Conservation (phyloP, 2,888 invertebrate species). For the Dryocosmus kuriphilus region DNA sequence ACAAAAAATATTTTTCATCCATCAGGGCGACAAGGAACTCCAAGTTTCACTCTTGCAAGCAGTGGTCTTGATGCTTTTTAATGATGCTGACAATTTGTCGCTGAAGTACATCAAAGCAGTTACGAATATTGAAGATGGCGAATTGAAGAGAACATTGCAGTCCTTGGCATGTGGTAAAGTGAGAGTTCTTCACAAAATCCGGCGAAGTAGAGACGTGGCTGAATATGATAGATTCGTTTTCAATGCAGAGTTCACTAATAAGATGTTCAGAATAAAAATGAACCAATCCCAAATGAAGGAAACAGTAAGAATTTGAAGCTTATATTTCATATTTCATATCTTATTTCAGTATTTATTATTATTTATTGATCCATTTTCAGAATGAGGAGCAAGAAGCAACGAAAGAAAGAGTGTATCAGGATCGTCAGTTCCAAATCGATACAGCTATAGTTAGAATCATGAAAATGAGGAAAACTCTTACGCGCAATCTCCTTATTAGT, state of each 20-base stretch:
- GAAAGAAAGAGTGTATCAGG: constrained; percentile 98
- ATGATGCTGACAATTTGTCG: constrained; percentile 89
- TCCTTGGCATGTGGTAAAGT: constrained; percentile 98
- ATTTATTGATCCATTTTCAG: constrained; percentile 75
- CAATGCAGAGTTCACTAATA: constrained; percentile 96
- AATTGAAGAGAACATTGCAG: constrained; percentile 95
- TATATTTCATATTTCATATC: background rate
- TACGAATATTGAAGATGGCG: constrained; percentile 97
- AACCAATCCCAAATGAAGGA: constrained; percentile 99
- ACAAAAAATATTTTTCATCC: constrained; percentile 49
- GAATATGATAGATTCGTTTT: constrained; percentile 94
- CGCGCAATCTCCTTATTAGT: constrained; percentile 97
- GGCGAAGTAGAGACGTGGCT: constrained; percentile 93
- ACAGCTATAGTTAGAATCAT: constrained; percentile 99
- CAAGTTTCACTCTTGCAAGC: constrained; percentile 99
- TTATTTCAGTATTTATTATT: background rate
- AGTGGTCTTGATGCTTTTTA: constrained; percentile 94
- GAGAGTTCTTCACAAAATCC: constrained; percentile 92
- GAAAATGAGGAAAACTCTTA: constrained; percentile 98
- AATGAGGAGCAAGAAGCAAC: constrained; percentile 97
- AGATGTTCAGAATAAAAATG: constrained; percentile 98
- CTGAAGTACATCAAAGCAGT: constrained; percentile 94
- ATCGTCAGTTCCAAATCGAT: constrained; percentile 99
- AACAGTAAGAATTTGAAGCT: constrained; percentile 84
- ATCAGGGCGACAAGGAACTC: constrained; percentile 92